phyloP scores from a whole-genome alignment of 2,797 vertebrate genomes.

The Sebastolobus altivelis region DNA sequence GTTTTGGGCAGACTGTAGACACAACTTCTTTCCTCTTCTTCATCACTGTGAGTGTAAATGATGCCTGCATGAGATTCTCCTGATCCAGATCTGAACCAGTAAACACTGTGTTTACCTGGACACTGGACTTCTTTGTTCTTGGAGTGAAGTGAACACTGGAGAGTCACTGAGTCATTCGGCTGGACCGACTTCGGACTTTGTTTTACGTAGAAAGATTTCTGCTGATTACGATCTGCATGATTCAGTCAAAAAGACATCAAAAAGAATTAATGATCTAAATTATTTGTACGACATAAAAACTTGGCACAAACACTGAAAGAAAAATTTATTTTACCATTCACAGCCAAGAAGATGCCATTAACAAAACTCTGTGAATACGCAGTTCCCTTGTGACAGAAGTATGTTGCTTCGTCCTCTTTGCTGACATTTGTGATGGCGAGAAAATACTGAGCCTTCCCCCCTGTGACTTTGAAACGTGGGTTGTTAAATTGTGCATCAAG shows the following conservation, averaged over 20 bases:
- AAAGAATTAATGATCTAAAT: not conserved
- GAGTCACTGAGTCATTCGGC: constrained; percentile 3
- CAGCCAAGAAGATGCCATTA: constrained; percentile 25
- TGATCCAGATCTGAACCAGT: constrained; percentile 61
- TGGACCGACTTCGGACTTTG: constrained; percentile 35
- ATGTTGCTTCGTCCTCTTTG: constrained; percentile 53
- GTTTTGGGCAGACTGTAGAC: constrained; percentile 41
- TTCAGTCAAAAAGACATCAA: not conserved
- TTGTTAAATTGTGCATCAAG: not conserved
- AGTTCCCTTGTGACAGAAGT: constrained; percentile 36
- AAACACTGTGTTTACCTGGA: constrained; percentile 37
- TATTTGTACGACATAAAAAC: not conserved
- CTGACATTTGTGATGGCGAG: constrained; percentile 45
- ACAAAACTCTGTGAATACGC: fast-evolving
- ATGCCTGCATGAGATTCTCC: not conserved
- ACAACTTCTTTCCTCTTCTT: constrained; percentile 33
- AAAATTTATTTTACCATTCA: constrained; percentile 33
- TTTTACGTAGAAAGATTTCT: not conserved
- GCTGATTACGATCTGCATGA: not conserved
- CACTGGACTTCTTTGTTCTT: constrained; percentile 3
- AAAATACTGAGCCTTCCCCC: fast-evolving
- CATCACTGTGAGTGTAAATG: constrained; percentile 30
- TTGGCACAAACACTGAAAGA: not conserved
- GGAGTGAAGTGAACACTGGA: constrained; percentile 56
- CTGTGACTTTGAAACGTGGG: not conserved